Evolutionary conservation across 2,113 vertebrate genomes (phyloP), one percentile per base, ranked within the genome.

Genomic region (Dasyurus viverrinus): DNA sequence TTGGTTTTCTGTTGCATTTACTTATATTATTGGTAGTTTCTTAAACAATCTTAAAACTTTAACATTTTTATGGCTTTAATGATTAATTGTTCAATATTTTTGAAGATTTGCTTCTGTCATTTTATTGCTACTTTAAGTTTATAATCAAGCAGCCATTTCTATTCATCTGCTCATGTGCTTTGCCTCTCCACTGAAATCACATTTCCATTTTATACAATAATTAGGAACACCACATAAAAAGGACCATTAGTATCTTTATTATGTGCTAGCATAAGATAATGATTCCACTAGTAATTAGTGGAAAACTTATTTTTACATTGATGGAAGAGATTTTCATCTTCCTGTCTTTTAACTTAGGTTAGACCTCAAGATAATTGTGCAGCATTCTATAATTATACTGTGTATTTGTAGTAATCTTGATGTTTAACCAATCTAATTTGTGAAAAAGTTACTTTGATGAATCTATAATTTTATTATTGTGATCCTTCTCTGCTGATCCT

Each of bases 311-410:
- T 97, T 97, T 94, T 94, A 91, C 93, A 89, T 94, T 94, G 42
- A 94, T 97, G 93, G 91, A 91, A 97, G 48, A 93, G 54, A 89
- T 91, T 90, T 96, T 94, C 23, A 50, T 96, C 93, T 96, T 93
- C 14, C 96, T 94, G 24, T 4, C 89, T 94, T 93, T 91, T 96
- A 89, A 95, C 57, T 92, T 90, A 4, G 92, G 42, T 94, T 92
- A 97, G 42, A 93, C 14, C 89, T 47, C 53, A 4, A 95, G 96
- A 93, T 2, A 90, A 94, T 94, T 96, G 42, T 84, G 91, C 11
- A 96, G 93, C 68, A 92, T 76, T 93, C 0, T 93, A 91, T 97
- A 96, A 95, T 96, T 96, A 95, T 92, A 0, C 27, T 90, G 3
- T 93, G 22, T 9, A 93, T 94, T 96, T 96, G n/a, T 96, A 97